Percentiles rank a stretch among this genome's conserved stretches.
phyloP scores from a whole-genome alignment of 2,113 vertebrate species.

The Atlantisia rogersi region DNA sequence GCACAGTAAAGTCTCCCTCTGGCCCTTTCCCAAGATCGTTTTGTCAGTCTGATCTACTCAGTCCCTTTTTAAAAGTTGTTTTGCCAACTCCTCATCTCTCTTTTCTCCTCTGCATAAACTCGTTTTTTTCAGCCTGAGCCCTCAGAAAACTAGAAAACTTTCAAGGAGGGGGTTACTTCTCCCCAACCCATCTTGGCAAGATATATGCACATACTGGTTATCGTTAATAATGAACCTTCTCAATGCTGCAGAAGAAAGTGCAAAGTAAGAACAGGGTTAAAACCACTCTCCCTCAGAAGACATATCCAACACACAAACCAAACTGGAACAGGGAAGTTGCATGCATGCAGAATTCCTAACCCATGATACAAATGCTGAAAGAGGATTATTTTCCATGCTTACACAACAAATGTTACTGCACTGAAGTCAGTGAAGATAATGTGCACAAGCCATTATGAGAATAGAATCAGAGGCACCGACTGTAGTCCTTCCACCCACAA shows the following conservation, averaged over 20 bases:
- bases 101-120: not conserved
- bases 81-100: not conserved
- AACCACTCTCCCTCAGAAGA: not conserved
- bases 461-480: not conserved
- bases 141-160: not conserved
- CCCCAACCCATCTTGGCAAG: not conserved
- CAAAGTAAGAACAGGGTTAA: not conserved
- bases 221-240: not conserved
- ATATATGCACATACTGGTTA: not conserved
- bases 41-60: not conserved
- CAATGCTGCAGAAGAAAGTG: not conserved
- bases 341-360: slow-evolving; percentile 47
- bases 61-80: not conserved
- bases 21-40: not conserved
- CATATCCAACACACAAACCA: not conserved
- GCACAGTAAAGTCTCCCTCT: not conserved
- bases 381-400: slow-evolving; percentile 47
- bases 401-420: slow-evolving; percentile 26
- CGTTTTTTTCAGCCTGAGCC: not conserved
- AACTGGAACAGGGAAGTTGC: not conserved
- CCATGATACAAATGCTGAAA: slow-evolving; percentile 34
- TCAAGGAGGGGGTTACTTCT: not conserved
- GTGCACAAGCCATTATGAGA: not conserved
- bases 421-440: slow-evolving; percentile 46
- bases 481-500: not conserved